These are phyloP conservation scores for Coboldia fuscipes DNA, from an alignment of 1,140 invertebrate genomes.

Conservation along the genomic window DNA sequence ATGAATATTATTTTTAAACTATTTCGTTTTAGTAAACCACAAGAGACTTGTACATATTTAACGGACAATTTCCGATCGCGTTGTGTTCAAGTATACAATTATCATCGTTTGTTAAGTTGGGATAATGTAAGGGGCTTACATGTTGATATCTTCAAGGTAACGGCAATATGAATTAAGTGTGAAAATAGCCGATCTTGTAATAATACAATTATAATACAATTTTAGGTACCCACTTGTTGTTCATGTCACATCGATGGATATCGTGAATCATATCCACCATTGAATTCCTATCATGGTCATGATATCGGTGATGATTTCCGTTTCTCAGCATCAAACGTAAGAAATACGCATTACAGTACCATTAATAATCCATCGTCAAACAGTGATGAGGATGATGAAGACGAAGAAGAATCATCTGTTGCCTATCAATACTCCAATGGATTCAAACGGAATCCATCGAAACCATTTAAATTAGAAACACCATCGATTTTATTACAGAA, in stretches of 20 bases:
- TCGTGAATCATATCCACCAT: constrained; percentile 36
- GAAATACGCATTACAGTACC: constrained; percentile 8
- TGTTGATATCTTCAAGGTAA: constrained; percentile 70
- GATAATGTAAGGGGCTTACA: constrained; percentile 58
- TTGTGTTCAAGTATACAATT: constrained; percentile 68
- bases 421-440: constrained; percentile 5
- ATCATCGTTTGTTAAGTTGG: constrained; percentile 68
- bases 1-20: too few relatives aligned
- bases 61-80: constrained; percentile 60
- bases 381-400: constrained; percentile 16
- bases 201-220: constrained; percentile 2
- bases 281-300: constrained; percentile 10
- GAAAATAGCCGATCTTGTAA: too few relatives aligned
- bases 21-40: constrained; percentile 48
- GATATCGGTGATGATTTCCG: not conserved
- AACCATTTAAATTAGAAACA: constrained; percentile 1
- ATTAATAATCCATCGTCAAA: too few relatives aligned
- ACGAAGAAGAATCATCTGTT: constrained; percentile 4
- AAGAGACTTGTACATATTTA: constrained; percentile 52
- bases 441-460: constrained; percentile 1
- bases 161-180: too few relatives aligned
- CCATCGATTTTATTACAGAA: not conserved
- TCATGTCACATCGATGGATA: constrained; percentile 64
- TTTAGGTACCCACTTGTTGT: constrained; percentile 56
- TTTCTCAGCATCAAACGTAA: constrained; percentile 7